Evolutionary conservation across 2,113 vertebrate genomes (phyloP).

Genomic region (Calypte anna): DNA sequence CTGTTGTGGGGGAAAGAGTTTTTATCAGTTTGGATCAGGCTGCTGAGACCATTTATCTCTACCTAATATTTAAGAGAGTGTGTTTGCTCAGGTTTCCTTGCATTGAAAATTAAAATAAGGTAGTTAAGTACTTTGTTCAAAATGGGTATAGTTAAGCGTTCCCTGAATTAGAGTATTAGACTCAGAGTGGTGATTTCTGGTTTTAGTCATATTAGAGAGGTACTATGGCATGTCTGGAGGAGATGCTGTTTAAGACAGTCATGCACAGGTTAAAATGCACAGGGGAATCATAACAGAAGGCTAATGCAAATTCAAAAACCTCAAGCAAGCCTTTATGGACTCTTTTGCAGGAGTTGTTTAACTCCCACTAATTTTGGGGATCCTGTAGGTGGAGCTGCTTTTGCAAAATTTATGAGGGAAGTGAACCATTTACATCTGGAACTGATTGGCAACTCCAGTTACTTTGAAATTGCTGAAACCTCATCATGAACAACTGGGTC

Average conservation of each 20-base stretch:
- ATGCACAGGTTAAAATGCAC: neutral
- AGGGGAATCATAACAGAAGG: neutral
- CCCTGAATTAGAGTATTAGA: neutral
- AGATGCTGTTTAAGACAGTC: neutral
- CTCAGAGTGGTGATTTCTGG: neutral
- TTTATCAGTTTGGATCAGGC: neutral
- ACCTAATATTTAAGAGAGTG: neutral
- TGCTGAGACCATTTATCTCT: neutral
- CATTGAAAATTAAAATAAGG: neutral
- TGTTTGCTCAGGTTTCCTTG: neutral
- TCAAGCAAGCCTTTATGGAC: neutral
- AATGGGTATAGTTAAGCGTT: neutral
- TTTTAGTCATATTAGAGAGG: neutral
- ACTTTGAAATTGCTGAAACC: conserved; percentile 33
- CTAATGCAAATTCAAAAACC: neutral
- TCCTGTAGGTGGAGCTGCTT: conserved; percentile 28
- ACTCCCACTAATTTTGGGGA: neutral
- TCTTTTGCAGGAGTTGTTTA: neutral
- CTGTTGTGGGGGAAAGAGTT: neutral
- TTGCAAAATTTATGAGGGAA: conserved; percentile 33
- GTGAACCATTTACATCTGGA: neutral
- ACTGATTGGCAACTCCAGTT: neutral
- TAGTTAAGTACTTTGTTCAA: neutral
- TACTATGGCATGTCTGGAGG: neutral
- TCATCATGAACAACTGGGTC: conserved; percentile 8